Base-by-base conservation (phyloP, 2,888 invertebrate species). In the Sialis lutaria region DNA sequence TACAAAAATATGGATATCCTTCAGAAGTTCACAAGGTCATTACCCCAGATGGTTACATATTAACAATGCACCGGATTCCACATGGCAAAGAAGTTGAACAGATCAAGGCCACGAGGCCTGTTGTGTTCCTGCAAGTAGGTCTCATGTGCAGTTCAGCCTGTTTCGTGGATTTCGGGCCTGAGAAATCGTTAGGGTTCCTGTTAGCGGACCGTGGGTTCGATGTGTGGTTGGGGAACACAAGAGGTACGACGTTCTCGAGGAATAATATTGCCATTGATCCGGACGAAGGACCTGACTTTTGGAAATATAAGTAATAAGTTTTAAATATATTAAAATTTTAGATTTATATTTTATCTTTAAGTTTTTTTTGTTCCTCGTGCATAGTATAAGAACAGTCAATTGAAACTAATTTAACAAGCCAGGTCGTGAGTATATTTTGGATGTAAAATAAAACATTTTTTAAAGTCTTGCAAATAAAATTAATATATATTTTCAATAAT, bases 211-310 rank as follows among this genome's bases (percentile, higher is more conserved):
- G 68, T 55, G 80, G 80, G 9, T 83, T 73, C 54, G 83, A 83
- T 52, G 81, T 83, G 0, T 91, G 89, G 89, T 64, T 90, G 66
- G 81, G 83, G 0, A 90, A 89, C 58, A 74, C 74, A n/a, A 74
- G 90, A 5, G 90, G 89, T 6, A 86, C 79, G 57, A 68, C 66
- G 31, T 82, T 79, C 58, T 74, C 77, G 1, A 68, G 72, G 9
- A 64, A 58, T 5, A 83, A 85, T 55, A 53, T 58, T 1, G 60
- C 61, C 0, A 54, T 68, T 57, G 61, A 69, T 48, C 67, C 71
- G 1, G 60, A 58, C 44, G 50, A 62, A 8, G 68, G 68, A 49
- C 56, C 60, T 4, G 58, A 64, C n/a, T 82, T 69, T 58, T 82
- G 82, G 82, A 59, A 70, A 43, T 82, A 78, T 57, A 63, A 61